Evolutionary conservation across 2,797 vertebrate genomes (phyloP).

Genomic region (Brachymystax lenok): DNA sequence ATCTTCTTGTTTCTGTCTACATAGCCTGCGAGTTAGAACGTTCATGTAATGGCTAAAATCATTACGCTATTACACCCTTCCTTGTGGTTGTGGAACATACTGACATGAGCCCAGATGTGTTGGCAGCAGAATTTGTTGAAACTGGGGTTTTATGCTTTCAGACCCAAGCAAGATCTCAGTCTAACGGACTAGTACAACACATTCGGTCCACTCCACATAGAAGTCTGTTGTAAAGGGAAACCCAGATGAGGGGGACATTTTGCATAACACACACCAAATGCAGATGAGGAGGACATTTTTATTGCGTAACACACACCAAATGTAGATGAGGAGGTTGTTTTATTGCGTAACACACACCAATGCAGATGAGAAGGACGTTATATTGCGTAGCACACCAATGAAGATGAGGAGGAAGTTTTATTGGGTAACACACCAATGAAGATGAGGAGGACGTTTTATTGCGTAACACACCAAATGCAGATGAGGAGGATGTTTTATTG

Average conservation of each 20-base stretch:
- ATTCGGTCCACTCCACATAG: conserved; percentile 16
- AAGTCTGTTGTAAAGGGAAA: conserved; percentile 13
- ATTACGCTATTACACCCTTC: not conserved
- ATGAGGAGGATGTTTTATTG: conserved; percentile 8
- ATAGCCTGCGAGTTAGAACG: not conserved
- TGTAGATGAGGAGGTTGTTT: not conserved
- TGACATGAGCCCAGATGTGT: conserved; percentile 1
- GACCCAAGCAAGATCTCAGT: not conserved
- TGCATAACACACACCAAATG: not conserved
- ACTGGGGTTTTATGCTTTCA: not conserved
- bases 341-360: not conserved
- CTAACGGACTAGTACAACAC: conserved; percentile 13
- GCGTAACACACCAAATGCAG: not conserved
- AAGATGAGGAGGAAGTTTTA: not conserved
- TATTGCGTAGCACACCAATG: not conserved
- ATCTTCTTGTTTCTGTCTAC: not conserved
- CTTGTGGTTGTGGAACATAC: conserved; percentile 1
- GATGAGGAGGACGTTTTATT: conserved; percentile 1
- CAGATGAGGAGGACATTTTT: not conserved
- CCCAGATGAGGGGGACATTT: conserved; percentile 18
- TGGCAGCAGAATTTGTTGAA: conserved; percentile 10
- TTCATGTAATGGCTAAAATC: not conserved
- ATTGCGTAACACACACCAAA: not conserved
- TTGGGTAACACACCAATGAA: not conserved
- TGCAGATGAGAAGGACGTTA: conserved; percentile 10